Percentiles rank a stretch among this genome's conserved stretches.
phyloP scores from a whole-genome alignment of 2,113 vertebrate species.

The Pholis gunnellus region DNA sequence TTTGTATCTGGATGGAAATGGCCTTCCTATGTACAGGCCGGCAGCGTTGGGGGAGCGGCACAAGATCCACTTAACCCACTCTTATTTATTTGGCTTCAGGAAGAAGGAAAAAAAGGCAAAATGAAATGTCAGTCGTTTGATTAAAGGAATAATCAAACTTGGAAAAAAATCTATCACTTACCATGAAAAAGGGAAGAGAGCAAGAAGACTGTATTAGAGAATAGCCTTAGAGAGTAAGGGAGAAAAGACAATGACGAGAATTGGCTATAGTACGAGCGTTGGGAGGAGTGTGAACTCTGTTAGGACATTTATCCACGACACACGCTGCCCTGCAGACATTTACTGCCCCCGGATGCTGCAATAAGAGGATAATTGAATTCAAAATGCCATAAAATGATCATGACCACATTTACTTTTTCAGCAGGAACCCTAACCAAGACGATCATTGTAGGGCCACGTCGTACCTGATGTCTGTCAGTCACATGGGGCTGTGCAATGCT shows the following conservation, averaged over 20 bases:
- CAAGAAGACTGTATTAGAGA: neutral
- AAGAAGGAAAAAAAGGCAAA: neutral
- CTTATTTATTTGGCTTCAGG: neutral
- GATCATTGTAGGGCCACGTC: neutral
- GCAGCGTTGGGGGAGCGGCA: neutral
- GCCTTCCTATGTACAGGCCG: neutral
- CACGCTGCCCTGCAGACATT: constrained; percentile 3
- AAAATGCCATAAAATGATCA: neutral
- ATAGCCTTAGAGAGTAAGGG: neutral
- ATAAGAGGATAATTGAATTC: constrained; percentile 8
- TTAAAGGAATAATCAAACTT: constrained; percentile 23
- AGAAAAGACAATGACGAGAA: constrained; percentile 15
- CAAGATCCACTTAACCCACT: neutral
- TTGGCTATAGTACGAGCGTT: neutral
- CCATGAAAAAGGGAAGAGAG: constrained; percentile 6
- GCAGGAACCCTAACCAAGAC: neutral
- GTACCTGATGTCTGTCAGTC: neutral
- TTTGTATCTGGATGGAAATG: constrained; percentile 23
- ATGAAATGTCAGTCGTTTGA: constrained; percentile 1
- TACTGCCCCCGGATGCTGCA: neutral
- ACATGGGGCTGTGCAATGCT: neutral
- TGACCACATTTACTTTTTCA: neutral
- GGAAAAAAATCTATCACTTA: constrained; percentile 28
- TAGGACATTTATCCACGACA: constrained; percentile 21
- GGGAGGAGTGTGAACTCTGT: constrained; percentile 25